Evolutionary conservation across 2,888 invertebrate species (phyloP).

Genomic region (Folsomia manolachei): DNA sequence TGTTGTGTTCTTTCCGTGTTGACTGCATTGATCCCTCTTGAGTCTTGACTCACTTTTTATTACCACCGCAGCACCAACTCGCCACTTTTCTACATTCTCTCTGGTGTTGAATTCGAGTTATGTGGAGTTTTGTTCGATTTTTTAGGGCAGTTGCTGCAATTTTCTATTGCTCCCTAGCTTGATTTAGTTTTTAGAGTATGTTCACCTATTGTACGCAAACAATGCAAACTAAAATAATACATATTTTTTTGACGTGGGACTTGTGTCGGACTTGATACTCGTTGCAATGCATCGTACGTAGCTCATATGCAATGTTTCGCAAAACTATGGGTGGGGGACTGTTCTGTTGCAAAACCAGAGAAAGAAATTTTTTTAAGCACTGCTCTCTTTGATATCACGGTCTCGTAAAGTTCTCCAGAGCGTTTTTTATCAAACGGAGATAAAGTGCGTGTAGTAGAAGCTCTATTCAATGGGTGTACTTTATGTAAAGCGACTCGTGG

Average conservation of each 20-base stretch:
- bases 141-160: not conserved
- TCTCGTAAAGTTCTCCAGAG: constrained; percentile 34
- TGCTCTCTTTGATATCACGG: not conserved
- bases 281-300: not conserved
- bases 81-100: not conserved
- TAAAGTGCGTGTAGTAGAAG: constrained; percentile 17
- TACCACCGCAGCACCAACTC: not conserved
- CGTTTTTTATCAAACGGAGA: constrained; percentile 23
- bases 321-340: not conserved
- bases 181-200: too few relatives aligned
- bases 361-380: too few relatives aligned
- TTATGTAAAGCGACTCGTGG: constrained; percentile 24
- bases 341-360: too few relatives aligned
- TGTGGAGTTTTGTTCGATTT: not conserved
- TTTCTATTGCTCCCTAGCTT: not conserved
- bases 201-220: too few relatives aligned
- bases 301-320: not conserved
- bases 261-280: not conserved
- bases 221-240: too few relatives aligned
- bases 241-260: not conserved
- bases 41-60: not conserved
- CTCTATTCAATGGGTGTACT: not conserved
- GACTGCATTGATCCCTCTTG: not conserved
- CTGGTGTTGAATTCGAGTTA: not conserved
- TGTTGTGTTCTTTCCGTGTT: not conserved